Percentiles rank a stretch among this genome's conserved stretches.
phyloP scores from a whole-genome alignment of 2,888 invertebrate genomes.

The Lasioglossum pauxillum region DNA sequence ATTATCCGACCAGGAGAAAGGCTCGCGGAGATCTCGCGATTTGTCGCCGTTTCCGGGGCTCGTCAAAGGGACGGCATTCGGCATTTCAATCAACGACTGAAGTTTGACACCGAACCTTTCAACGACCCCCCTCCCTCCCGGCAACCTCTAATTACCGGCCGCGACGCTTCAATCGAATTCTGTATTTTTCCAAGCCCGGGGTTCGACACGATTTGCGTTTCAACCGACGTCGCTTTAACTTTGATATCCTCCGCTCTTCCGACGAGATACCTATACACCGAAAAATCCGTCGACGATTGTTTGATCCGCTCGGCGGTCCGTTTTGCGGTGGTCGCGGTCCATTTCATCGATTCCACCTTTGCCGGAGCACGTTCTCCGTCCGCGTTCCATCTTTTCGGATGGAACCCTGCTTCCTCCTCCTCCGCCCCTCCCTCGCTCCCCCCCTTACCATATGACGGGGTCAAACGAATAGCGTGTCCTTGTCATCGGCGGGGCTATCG shows the following conservation, averaged over 20 bases:
- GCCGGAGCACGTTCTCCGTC: not conserved
- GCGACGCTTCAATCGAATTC: not conserved
- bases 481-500: constrained; percentile 49
- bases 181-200: not conserved
- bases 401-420: not conserved
- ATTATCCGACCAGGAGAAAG: not conserved
- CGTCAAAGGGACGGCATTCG: not conserved
- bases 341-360: constrained; percentile 49
- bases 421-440: too few species aligned
- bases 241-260: not conserved
- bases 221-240: constrained; percentile 17
- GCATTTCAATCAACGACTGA: not conserved
- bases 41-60: not conserved
- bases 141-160: not conserved
- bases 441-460: constrained; percentile 5
- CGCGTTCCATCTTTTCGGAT: constrained; percentile 21
- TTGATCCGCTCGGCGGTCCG: constrained; percentile 37
- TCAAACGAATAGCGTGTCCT: constrained; percentile 58
- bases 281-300: constrained; percentile 53
- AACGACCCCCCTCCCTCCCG: not conserved
- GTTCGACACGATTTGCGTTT: not conserved
- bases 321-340: constrained; percentile 45
- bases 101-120: not conserved
- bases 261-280: not conserved
- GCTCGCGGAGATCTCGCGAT: not conserved